These are phyloP conservation scores for Chromis chromis DNA, from an alignment of 2,797 vertebrate species.

Conservation along the genomic window DNA sequence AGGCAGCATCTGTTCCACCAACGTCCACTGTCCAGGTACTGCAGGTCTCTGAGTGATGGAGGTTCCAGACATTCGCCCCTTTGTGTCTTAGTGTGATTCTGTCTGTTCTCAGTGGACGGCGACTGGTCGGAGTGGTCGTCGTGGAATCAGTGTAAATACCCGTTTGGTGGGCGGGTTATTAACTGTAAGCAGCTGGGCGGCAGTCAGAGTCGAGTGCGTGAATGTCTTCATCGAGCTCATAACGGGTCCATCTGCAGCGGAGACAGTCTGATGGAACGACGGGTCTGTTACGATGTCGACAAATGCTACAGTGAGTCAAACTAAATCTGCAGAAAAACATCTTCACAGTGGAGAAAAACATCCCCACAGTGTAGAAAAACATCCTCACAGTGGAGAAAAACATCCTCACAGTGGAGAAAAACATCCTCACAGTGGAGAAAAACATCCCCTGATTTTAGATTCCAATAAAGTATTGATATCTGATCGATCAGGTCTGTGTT, in stretches of 20 bases:
- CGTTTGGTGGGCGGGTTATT: not conserved
- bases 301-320: slow-evolving; percentile 21
- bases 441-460: too few relatives aligned
- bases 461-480: too few relatives aligned
- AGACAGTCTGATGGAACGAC: accelerated
- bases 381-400: not conserved
- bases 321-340: not conserved
- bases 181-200: slow-evolving; percentile 1
- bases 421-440: too few relatives aligned
- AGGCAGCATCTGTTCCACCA: slow-evolving; percentile 47
- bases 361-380: not conserved
- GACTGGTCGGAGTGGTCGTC: slow-evolving; percentile 57
- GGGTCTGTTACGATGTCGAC: slow-evolving; percentile 60
- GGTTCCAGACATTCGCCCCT: too few relatives aligned
- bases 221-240: slow-evolving; percentile 48
- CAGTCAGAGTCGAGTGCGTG: not conserved
- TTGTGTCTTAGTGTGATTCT: not conserved
- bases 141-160: slow-evolving; percentile 28
- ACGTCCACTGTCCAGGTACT: slow-evolving; percentile 70
- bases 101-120: slow-evolving; percentile 64
- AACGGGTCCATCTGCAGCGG: slow-evolving; percentile 52
- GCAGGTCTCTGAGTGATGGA: not conserved
- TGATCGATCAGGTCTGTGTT: not conserved
- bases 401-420: too few relatives aligned
- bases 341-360: too few relatives aligned